phyloP scores from a whole-genome alignment of 2,113 vertebrate genomes.

The Rhinopomastus cyanomelas region DNA sequence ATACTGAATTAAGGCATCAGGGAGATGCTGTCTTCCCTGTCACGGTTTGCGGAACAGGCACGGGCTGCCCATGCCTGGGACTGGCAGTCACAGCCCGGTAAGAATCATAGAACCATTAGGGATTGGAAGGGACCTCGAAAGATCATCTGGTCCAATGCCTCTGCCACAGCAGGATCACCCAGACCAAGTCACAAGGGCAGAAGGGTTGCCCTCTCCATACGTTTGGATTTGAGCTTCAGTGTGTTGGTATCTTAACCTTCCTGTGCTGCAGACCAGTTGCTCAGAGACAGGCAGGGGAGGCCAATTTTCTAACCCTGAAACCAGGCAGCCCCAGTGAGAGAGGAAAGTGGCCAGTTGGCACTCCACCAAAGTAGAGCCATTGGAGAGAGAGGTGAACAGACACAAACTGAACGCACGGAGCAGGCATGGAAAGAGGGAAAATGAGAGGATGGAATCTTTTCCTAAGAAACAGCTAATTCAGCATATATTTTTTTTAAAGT shows the following conservation, averaged over 20 bases:
- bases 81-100: too few relatives aligned
- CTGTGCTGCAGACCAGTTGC: not conserved
- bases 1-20: not conserved
- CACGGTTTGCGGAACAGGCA: not conserved
- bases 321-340: not conserved
- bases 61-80: not conserved
- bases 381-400: not conserved
- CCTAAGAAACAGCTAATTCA: not conserved
- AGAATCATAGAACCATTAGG: too few relatives aligned
- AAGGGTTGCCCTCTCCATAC: not conserved
- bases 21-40: not conserved
- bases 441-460: not conserved
- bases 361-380: not conserved
- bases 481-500: too few relatives aligned
- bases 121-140: too few relatives aligned
- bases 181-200: too few relatives aligned
- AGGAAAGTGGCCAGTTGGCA: not conserved
- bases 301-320: not conserved
- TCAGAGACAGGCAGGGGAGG: not conserved
- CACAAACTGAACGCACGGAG: not conserved
- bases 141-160: too few relatives aligned
- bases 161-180: too few relatives aligned
- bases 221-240: not conserved
- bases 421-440: not conserved
- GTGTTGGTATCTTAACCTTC: not conserved